Base-by-base conservation (phyloP, 2,888 invertebrate species). In the Penaeus monodon region DNA sequence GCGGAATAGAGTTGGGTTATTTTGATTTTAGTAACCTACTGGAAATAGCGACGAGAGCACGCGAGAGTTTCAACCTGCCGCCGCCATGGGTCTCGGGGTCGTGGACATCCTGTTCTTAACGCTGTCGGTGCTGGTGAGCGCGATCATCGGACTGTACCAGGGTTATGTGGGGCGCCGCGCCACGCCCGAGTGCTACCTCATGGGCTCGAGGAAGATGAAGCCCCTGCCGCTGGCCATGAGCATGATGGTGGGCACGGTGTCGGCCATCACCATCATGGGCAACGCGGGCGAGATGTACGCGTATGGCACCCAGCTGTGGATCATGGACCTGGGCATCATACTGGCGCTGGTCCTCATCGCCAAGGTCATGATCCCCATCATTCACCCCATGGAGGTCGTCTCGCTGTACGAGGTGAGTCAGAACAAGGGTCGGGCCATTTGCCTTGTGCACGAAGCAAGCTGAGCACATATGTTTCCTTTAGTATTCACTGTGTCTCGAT, bases 251-350 rank as follows among this genome's bases (percentile, higher is more conserved):
- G 88, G 89, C 65, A 88, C 88, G 92, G 95, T 98, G 91, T 97
- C 97, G 44, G 97, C 97, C 70, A 96, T 98, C 91, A 97, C 98
- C 91, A 93, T 98, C 78, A 93, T 98, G 89, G 98, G 98, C 3
- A 97, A 97, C 92, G 97, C 97, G 17, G 96, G 97, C 0, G 97
- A 98, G 93, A 96, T 97, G 96, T 98, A 97, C 92, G 94, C 94
- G 91, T 95, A 96, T 91, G 98, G 98, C 33, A 96, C 96, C 0
- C 97, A 97, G 92, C 97, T 97, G 92, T 96, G 96, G 94, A 94
- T 96, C 94, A 96, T 96, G 90, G 96, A 96, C 92, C 90, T 96
- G 68, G 95, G 96, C 0, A 97, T 97, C 93, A 92, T 97, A 57
- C 92, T 96, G 22, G 96, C 92, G 4, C 91, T 91, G 20, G 65